These are phyloP conservation scores for Pediacus dermestoides DNA, from an alignment of 2,888 invertebrate species.

Conservation along the genomic window DNA sequence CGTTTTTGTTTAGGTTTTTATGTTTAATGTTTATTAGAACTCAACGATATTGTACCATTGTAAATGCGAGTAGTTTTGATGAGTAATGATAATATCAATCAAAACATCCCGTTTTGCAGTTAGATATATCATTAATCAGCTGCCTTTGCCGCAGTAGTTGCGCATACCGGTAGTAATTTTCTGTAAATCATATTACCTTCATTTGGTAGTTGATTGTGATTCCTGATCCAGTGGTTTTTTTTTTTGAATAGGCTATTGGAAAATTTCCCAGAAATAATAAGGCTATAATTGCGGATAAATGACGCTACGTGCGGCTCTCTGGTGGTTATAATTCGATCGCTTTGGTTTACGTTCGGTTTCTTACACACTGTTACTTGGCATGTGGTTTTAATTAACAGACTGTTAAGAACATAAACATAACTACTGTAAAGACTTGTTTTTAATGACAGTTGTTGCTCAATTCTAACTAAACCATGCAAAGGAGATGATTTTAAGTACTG, in stretches of 20 bases:
- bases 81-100: constrained; percentile 2
- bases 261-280: constrained; percentile 1
- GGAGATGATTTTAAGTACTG: not conserved
- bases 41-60: constrained; percentile 1
- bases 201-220: constrained; percentile 1
- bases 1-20: no score
- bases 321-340: constrained; percentile 1
- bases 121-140: constrained; percentile 1
- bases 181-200: constrained; percentile 1
- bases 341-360: not conserved
- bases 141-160: not conserved
- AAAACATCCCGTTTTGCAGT: constrained; percentile 1
- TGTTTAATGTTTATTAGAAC: no score
- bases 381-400: constrained; percentile 2
- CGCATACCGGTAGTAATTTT: constrained; percentile 1
- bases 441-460: constrained; percentile 1
- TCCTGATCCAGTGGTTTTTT: not conserved
- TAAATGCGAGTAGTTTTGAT: not conserved
- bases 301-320: no score
- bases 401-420: constrained; percentile 2
- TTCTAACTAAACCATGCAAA: not conserved
- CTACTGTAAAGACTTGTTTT: constrained; percentile 2
- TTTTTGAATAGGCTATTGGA: no score
- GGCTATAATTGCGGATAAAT: constrained; percentile 2
- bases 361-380: constrained; percentile 3